Conservation (phyloP, 2,113 vertebrate genomes). For the Haemorhous mexicanus region DNA sequence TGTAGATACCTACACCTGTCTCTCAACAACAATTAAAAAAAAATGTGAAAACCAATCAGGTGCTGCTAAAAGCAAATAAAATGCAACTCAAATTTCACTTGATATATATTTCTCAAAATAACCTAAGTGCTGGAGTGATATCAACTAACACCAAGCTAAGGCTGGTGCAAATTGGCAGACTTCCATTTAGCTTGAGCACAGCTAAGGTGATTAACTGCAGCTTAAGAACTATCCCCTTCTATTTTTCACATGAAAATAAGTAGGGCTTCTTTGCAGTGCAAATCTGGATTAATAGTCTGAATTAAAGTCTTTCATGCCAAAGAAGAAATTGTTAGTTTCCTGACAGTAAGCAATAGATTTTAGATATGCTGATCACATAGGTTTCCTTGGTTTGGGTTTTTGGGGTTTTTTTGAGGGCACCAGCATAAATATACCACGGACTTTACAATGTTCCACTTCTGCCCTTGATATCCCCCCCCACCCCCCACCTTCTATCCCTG, state of each 20-base stretch:
- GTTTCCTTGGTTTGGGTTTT: background rate
- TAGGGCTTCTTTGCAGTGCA: conserved; percentile 36
- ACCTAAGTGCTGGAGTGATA: background rate
- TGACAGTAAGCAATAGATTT: background rate
- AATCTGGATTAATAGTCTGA: conserved; percentile 57
- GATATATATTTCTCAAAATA: background rate
- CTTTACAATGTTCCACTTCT: background rate
- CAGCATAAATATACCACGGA: background rate
- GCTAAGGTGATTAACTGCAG: conserved; percentile 52
- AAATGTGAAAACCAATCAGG: background rate
- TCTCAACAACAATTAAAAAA: background rate
- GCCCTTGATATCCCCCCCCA: background rate
- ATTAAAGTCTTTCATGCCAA: conserved; percentile 20
- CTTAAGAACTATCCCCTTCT: conserved; percentile 56
- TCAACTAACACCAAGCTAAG: background rate
- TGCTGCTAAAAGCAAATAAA: background rate
- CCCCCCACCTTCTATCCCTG: background rate
- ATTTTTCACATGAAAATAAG: conserved; percentile 64
- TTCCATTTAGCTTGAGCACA: conserved; percentile 32
- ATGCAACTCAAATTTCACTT: background rate
- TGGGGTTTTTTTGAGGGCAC: background rate
- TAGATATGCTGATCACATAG: background rate
- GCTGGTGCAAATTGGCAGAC: conserved; percentile 7
- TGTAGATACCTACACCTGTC: background rate
- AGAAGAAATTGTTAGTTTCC: background rate